A percentile compares a stretch with the other conserved stretches of the same genome.
phyloP scores from a whole-genome alignment of 2,113 vertebrate genomes.

The Amia ocellicauda region DNA sequence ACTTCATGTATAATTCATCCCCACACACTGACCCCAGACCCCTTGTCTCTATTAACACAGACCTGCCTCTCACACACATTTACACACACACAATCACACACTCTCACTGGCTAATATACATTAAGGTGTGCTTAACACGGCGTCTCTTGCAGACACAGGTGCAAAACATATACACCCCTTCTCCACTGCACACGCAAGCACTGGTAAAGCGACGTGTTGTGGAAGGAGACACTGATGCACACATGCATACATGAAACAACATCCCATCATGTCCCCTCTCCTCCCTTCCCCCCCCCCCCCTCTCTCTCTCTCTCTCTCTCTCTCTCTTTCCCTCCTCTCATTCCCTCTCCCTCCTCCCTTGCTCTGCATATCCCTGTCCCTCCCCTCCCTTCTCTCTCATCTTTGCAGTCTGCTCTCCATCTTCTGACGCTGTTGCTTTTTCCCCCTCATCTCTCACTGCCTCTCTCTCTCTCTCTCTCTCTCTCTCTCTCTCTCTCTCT shows the following conservation, averaged over 20 bases:
- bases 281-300: constrained; percentile 31
- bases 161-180: no score
- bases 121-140: no score
- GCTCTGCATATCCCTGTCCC: constrained; percentile 19
- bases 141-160: no score
- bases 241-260: constrained; percentile 11
- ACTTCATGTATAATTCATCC: constrained; percentile 64
- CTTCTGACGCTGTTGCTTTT: constrained; percentile 11
- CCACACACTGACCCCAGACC: constrained; percentile 55
- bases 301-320: constrained; percentile 47
- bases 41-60: constrained; percentile 67
- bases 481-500: no score
- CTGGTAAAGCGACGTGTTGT: no score
- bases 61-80: constrained; percentile 39
- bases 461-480: constrained; percentile 36
- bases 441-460: not conserved
- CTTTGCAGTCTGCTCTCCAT: constrained; percentile 3
- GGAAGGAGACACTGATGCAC: constrained; percentile 17
- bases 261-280: constrained; percentile 24
- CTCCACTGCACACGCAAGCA: no score
- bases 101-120: constrained; percentile 1
- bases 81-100: not conserved
- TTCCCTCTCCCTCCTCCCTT: not conserved
- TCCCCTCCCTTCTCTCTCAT: constrained; percentile 30
- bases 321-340: constrained; percentile 5